Evolutionary conservation across 2,797 vertebrate species (phyloP), one percentile per base, ranked within the genome.

Genomic region (Eurystomus glaucurus): DNA sequence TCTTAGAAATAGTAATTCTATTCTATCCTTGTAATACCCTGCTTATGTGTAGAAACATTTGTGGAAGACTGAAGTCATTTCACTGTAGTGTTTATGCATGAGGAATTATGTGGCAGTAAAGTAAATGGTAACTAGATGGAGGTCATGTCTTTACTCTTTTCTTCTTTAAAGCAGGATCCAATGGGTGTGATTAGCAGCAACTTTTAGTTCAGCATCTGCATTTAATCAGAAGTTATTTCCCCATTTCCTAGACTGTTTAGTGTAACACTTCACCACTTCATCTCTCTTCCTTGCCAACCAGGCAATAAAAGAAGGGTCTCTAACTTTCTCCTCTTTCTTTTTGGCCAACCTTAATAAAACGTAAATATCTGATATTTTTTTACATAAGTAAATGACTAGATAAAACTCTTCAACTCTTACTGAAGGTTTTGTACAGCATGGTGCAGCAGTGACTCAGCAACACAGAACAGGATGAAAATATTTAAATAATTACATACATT

Each of bases 151-250:
- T 94, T 92, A 55, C 22, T 87, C 45, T 84, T 90, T 94, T 33
- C 35, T 71, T 97, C 94, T 94, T 77, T 88, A 94, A 90, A 80
- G 71, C 48, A 89, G 64, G 28, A 91, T 94, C 85, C 72, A 85
- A 39, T 90, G 89, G 51, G 91, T 96, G 85, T 91, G 95, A 98
- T 96, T 96, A 97, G 84, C 88, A 86, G 64, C 71, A 88, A 86
- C 69, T 96, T 96, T 96, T 97, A 95, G 85, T 94, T 95, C 95
- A 93, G 69, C 97, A 97, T 98, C 98, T 98, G 98, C 68, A 88
- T 96, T 96, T 96, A 96, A 98, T 98, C 92, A 97, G 61, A 93
- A 65, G 80, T 95, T 95, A 97, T 97, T 97, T 96, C 46, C 90
- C 80, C 35, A 35, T 96, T 98, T 98, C 97, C 96, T 95, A 93